phyloP scores from a whole-genome alignment of 2,113 vertebrate genomes.

The Ibidorhyncha struthersii region DNA sequence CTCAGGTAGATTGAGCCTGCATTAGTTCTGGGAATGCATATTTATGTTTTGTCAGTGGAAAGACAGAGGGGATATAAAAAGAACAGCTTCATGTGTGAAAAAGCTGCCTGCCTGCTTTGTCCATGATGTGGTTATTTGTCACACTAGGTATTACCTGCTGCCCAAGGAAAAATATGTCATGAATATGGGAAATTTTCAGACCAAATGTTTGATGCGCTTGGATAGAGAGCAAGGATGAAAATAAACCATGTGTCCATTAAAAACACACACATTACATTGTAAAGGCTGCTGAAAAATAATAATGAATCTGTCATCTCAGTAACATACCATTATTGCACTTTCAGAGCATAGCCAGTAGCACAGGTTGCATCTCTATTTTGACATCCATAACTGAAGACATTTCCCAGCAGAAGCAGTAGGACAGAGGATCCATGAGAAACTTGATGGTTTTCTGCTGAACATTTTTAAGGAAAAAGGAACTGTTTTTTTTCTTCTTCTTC shows the following conservation, averaged over 20 bases:
- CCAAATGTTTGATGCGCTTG: background rate
- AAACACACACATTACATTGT: background rate
- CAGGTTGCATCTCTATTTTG: background rate
- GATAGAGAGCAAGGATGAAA: background rate
- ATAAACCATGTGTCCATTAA: background rate
- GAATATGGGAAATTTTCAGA: background rate
- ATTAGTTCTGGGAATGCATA: background rate
- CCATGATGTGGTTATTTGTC: background rate
- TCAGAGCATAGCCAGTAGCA: background rate
- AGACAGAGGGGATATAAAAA: background rate
- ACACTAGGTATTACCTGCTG: background rate
- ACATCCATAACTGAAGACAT: background rate
- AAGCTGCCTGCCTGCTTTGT: background rate
- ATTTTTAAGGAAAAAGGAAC: background rate
- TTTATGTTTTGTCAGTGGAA: background rate
- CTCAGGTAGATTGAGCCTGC: background rate
- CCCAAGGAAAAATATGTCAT: background rate
- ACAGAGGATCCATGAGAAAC: background rate
- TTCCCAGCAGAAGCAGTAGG: background rate
- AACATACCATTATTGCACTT: background rate
- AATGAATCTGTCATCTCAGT: background rate
- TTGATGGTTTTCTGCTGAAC: background rate
- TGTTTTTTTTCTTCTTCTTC: background rate
- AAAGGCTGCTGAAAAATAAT: background rate
- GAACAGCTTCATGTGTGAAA: background rate